phyloP scores from a whole-genome alignment of 2,888 invertebrate species.

The Drepanosiphum platanoidis region DNA sequence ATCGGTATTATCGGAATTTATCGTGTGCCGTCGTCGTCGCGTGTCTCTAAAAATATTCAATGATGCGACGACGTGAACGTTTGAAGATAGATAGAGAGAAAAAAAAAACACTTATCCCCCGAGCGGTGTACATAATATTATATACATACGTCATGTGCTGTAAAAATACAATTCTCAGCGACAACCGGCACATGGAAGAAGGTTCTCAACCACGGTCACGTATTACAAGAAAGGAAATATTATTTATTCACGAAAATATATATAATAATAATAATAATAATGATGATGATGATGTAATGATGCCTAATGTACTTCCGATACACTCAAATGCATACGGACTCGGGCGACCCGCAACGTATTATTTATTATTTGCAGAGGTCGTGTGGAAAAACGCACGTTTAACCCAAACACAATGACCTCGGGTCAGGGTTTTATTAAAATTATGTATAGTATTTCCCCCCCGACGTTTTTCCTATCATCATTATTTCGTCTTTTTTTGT shows the following conservation, averaged over 20 bases:
- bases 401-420: conserved; percentile 33
- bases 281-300: conserved; percentile 46
- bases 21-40: too few species aligned
- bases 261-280: conserved; percentile 19
- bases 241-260: conserved; percentile 44
- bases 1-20: conserved; percentile 10
- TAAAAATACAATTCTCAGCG: conserved; percentile 5
- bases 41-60: not conserved
- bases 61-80: not conserved
- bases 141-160: not conserved
- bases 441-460: not conserved
- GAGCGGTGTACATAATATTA: not conserved
- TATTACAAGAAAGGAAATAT: conserved; percentile 26
- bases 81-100: too few species aligned
- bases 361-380: conserved; percentile 32
- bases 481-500: not conserved
- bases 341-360: not conserved
- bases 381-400: conserved; percentile 43
- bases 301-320: conserved; percentile 35
- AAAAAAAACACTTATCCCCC: conserved; percentile 4
- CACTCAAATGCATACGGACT: not conserved
- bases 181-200: not conserved
- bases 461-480: not conserved
- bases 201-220: conserved; percentile 25
- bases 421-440: conserved; percentile 49